A percentile compares a stretch with the other conserved stretches of the same genome.
phyloP scores from a whole-genome alignment of 1,140 invertebrate species.

The Gryon sp. region DNA sequence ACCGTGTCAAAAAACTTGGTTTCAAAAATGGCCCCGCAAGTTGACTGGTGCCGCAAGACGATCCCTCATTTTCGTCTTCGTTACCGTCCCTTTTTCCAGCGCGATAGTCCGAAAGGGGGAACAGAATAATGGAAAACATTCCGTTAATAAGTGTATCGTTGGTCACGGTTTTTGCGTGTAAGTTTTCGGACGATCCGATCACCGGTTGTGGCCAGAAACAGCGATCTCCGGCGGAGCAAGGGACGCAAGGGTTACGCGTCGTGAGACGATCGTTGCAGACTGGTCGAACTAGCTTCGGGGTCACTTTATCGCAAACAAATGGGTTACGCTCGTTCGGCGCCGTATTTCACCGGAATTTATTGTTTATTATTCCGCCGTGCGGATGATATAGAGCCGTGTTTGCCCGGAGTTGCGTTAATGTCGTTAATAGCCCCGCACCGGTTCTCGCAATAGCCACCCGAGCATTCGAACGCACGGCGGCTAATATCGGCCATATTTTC shows the following conservation, averaged over 20 bases:
- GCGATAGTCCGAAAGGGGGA: no score
- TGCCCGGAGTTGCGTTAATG: conserved; percentile 78
- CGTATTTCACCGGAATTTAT: conserved; percentile 79
- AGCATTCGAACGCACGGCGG: conserved; percentile 36
- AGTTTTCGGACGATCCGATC: conserved; percentile 57
- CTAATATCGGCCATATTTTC: conserved; percentile 55
- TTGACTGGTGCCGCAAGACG: conserved; percentile 29
- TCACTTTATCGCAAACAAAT: conserved; percentile 80
- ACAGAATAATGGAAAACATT: conserved; percentile 60
- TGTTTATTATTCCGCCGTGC: conserved; percentile 77
- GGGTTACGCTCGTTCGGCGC: conserved; percentile 78
- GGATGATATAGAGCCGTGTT: conserved; percentile 78
- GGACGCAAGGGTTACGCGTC: conserved; percentile 59
- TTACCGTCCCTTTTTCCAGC: conserved; percentile 25
- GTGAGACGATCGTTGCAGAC: conserved; percentile 71
- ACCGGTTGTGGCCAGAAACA: conserved; percentile 63
- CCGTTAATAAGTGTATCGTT: conserved; percentile 62
- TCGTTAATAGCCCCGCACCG: conserved; percentile 78
- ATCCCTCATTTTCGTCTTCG: conserved; percentile 32
- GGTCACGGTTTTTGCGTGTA: conserved; percentile 61
- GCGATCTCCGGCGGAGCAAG: conserved; percentile 43
- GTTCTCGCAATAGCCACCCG: conserved; percentile 61
- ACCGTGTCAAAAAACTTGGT: conserved; percentile 36
- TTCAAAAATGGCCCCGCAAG: conserved; percentile 8
- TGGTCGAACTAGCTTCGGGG: conserved; percentile 76